These are phyloP conservation scores for Copidosoma floridanum DNA, from an alignment of 1,140 invertebrate species.

Conservation along the genomic window DNA sequence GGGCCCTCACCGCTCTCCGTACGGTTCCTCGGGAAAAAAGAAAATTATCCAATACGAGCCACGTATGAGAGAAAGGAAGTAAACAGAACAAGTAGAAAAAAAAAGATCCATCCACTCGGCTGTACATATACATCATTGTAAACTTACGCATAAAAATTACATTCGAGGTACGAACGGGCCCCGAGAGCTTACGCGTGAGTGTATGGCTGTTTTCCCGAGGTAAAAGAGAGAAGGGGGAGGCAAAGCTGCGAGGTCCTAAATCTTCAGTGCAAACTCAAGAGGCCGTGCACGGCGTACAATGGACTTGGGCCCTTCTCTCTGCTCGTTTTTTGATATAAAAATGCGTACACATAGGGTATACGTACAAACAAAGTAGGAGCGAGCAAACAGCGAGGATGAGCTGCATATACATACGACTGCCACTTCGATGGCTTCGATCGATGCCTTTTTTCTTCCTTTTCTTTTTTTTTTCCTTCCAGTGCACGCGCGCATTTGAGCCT, in stretches of 20 bases:
- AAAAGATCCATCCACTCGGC: constrained; percentile 3
- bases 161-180: too few relatives aligned
- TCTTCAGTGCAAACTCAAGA: constrained; percentile 37
- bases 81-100: neutral
- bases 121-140: too few relatives aligned
- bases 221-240: too few relatives aligned
- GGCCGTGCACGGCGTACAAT: constrained; percentile 20
- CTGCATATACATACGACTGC: too few relatives aligned
- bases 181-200: too few relatives aligned
- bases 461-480: neutral
- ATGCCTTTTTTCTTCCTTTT: neutral
- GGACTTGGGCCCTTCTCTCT: neutral
- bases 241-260: constrained; percentile 16
- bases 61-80: neutral
- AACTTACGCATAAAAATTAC: constrained; percentile 19
- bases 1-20: neutral
- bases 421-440: neutral
- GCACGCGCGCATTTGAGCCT: too few relatives aligned
- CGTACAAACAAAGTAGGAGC: too few relatives aligned
- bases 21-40: too few relatives aligned
- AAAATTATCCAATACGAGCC: neutral
- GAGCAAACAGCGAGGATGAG: too few relatives aligned
- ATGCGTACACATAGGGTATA: neutral
- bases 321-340: too few relatives aligned
- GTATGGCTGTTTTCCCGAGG: too few relatives aligned